These are phyloP conservation scores for Glomeris maerens DNA, from an alignment of 1,140 invertebrate genomes.

Conservation along the genomic window DNA sequence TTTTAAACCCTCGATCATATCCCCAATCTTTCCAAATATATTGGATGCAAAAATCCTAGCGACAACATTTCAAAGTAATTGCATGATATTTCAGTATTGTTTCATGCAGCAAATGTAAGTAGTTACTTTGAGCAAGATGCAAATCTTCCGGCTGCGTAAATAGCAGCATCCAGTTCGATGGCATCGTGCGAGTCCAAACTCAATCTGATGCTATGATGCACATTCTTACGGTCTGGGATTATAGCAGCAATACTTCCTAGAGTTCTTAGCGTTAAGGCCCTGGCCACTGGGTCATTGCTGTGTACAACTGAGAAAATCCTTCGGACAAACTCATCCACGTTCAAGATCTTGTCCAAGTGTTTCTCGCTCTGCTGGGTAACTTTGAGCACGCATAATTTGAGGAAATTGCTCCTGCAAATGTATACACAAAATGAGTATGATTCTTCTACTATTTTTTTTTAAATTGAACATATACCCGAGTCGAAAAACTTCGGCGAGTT, in stretches of 20 bases:
- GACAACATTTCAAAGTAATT: constrained; percentile 19
- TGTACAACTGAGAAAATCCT: constrained; percentile 90
- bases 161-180: constrained; percentile 88
- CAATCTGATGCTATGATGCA: constrained; percentile 83
- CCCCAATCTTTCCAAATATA: constrained; percentile 87
- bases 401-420: constrained; percentile 59
- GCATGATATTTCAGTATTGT: constrained; percentile 6
- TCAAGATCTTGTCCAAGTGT: constrained; percentile 90
- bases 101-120: neutral
- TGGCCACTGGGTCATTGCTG: constrained; percentile 89
- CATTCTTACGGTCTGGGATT: constrained; percentile 82
- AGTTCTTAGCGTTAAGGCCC: constrained; percentile 71
- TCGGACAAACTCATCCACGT: constrained; percentile 87
- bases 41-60: constrained; percentile 80
- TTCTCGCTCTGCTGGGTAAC: constrained; percentile 92
- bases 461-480: constrained; percentile 44
- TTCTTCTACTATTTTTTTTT: no score
- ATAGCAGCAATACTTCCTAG: constrained; percentile 82
- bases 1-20: constrained; percentile 84
- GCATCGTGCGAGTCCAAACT: constrained; percentile 87
- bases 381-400: constrained; percentile 79
- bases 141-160: constrained; percentile 85
- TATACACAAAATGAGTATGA: constrained; percentile 7
- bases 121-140: constrained; percentile 74
- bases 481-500: constrained; percentile 86